A percentile compares a stretch with the other conserved stretches of the same genome.
Evolutionary conservation across 2,113 vertebrate species (phyloP).

Genomic region (Pelecanoides urinatrix): DNA sequence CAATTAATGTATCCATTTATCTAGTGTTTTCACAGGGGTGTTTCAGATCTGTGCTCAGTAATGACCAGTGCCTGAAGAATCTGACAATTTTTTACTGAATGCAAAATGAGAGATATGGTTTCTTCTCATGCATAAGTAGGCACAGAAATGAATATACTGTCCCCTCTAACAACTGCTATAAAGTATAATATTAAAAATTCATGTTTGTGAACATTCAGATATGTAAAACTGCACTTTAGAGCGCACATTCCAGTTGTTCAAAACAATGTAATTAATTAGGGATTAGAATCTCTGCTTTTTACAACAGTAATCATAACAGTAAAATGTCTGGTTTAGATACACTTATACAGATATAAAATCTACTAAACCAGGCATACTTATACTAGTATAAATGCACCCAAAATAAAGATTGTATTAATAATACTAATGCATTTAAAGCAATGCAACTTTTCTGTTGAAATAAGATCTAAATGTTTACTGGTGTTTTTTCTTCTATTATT

Average conservation of each 20-base stretch:
- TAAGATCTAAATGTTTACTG: neutral
- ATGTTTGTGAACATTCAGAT: neutral
- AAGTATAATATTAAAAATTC: neutral
- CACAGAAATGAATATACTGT: neutral
- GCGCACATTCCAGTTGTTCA: neutral
- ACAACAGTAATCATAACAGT: neutral
- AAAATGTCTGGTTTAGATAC: neutral
- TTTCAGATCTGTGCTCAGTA: neutral
- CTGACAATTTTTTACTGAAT: neutral
- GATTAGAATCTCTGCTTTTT: neutral
- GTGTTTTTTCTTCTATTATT: neutral
- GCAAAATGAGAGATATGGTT: neutral
- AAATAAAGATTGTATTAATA: neutral
- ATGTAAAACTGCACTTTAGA: neutral
- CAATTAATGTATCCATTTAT: neutral
- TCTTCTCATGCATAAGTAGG: neutral
- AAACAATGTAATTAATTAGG: neutral
- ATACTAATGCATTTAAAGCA: neutral
- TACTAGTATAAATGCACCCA: neutral
- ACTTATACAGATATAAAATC: neutral
- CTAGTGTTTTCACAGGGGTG: neutral
- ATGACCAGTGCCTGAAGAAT: neutral
- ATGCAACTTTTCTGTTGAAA: neutral
- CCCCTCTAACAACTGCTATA: neutral
- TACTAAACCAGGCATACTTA: neutral